Base-by-base conservation (phyloP, 64 coral and sea anemone species). In the Orbicella faveolata region DNA sequence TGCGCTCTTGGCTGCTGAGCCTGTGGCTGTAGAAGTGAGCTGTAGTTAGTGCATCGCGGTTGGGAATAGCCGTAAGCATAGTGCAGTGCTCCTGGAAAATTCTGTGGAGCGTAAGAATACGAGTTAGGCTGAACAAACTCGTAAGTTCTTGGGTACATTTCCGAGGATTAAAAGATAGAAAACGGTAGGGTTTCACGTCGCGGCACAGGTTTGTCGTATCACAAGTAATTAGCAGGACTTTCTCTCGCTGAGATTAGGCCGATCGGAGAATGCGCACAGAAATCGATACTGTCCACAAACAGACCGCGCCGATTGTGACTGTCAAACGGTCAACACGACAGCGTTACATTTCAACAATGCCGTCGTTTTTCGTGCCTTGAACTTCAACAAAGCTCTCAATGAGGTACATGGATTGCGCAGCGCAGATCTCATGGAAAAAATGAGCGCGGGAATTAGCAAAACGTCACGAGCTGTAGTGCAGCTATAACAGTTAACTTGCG, bases 221-320 rank as follows among this genome's bases (percentile, higher is more conserved):
- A 85, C 52, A 70, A 35, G 20, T 73, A 85, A 85, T 85, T 85
- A 73, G 44, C 63, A 15, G 65, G 82, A 72, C 41, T 85, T 85
- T 48, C 82, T 85, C 82, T 67, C 82, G 82, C 64, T 85, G 82
- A 84, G 81, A 67, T 67, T 68, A 41, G 35, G 65, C 81, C 62
- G 81, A 7, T 84, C 64, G 44, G 83, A 63, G 78, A 87, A 92
- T 92, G 36, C 76, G 83, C 75, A 41, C 64, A 61, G 90, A 87
- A 92, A 87, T 80, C 62, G 90, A 92, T 92, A 87, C 90, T 35
- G 18, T 55, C 34, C 75, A 87, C 83, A 92, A 82, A 92, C 57
- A 75, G 30, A 80, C 90, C 90, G 90, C 90, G 19, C 63, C 77
- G 90, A 79, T 85, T 85, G 82, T 72, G 82, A 19, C 65, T 85